Base-by-base conservation (phyloP, 2,113 vertebrate species). In the Muntiacus reevesi region DNA sequence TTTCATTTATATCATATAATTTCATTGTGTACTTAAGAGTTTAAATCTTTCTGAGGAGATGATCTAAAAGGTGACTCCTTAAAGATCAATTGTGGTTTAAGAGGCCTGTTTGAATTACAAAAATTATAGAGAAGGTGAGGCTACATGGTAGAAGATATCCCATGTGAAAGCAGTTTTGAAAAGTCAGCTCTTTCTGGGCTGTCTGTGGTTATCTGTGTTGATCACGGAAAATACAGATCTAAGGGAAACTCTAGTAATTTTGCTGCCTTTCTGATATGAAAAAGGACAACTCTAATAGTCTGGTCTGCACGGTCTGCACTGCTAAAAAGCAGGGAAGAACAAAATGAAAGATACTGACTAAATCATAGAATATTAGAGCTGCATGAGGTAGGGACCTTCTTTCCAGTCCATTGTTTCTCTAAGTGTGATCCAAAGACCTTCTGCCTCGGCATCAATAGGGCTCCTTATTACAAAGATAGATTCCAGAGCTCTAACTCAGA, bases 1-100 rank as follows among this genome's bases (percentile, higher is more conserved):
- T 98, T 97, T 97, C 89, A 76, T 89, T 78, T 96, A 27, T 97
- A 43, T 92, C 43, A 9, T 91, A 95, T 82, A 71, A 94, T 88
- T 92, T 54, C 82, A 90, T 96, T 28, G 78, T 91, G 52, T 36
- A 86, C 67, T 94, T 60, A 78, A 4, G 33, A 92, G 33, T 87
- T 96, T 95, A 90, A 64, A 64, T 90, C 7, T 71, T 78, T 89
- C 89, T 71, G 52, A 15, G 47, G 40, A 93, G 74, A 21, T 13
- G 90, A 28, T 93, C 74, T 89, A 89, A 96, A 97, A 93, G 50
- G 87, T 97, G 88, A 94, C 36, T 91, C 43, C 36, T 84, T 89
- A 91, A 71, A 94, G 50, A 89, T 83, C 76, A 92, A 2, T 85
- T 95, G 67, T 87, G 82, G 52, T 43, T 97, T 91, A 86, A 43